phyloP scores from a whole-genome alignment of 2,888 invertebrate genomes.

The Tribolium freemani region DNA sequence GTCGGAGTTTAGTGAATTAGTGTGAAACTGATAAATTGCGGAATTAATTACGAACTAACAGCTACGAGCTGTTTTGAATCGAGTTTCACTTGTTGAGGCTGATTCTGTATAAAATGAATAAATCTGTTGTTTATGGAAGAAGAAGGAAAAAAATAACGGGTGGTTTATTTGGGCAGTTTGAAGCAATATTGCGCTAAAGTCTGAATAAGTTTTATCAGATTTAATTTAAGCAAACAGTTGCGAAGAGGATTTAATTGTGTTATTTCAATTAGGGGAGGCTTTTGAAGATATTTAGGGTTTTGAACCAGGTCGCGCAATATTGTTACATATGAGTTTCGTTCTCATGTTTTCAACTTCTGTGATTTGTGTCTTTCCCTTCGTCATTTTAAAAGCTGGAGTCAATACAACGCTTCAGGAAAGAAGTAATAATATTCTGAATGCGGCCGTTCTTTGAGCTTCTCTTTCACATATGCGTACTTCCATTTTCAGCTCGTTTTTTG shows the following conservation, averaged over 20 bases:
- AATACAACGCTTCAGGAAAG: conserved; percentile 46
- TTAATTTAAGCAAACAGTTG: conserved; percentile 24
- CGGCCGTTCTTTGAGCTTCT: conserved; percentile 45
- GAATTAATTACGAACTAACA: conserved; percentile 4
- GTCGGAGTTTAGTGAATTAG: background rate
- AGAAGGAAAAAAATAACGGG: background rate
- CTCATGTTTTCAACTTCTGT: conserved; percentile 36
- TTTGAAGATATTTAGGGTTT: conserved; percentile 17
- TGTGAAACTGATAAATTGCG: background rate
- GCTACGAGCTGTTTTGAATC: background rate
- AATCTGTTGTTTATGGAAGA: background rate
- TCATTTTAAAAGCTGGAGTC: conserved; percentile 45
- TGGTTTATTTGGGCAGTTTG: background rate
- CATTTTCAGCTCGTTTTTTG: conserved; percentile 45
- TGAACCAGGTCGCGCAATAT: conserved; percentile 15
- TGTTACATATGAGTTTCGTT: conserved; percentile 34
- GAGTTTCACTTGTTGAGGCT: background rate
- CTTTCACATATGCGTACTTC: conserved; percentile 47
- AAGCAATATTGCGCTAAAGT: background rate
- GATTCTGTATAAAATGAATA: background rate
- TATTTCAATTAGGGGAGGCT: conserved; percentile 20
- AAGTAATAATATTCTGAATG: conserved; percentile 47
- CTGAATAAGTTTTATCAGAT: conserved; percentile 16
- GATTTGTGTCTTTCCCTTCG: conserved; percentile 43
- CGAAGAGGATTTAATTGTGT: conserved; percentile 9